phyloP scores from a whole-genome alignment of 1,140 invertebrate species.

The Augochlora pura region DNA sequence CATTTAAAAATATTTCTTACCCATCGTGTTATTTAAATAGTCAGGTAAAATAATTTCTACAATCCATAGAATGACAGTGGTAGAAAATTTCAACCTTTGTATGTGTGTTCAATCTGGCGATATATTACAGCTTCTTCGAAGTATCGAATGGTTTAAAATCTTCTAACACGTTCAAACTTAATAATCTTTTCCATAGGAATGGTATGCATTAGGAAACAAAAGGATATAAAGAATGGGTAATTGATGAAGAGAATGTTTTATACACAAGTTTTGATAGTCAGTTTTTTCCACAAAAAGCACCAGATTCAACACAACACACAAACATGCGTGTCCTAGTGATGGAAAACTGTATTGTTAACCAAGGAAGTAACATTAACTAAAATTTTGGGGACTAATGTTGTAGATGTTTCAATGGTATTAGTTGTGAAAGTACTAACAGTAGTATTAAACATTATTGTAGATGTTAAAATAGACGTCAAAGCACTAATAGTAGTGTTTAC shows the following conservation, averaged over 20 bases:
- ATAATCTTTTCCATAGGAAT: not conserved
- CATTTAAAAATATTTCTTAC: not conserved
- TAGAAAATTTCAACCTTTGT: slow-evolving; percentile 18
- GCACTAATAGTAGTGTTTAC: slow-evolving; percentile 61
- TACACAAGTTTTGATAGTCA: not conserved
- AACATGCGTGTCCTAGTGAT: slow-evolving; percentile 62
- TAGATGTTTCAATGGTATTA: slow-evolving; percentile 51
- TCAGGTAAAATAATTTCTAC: not conserved
- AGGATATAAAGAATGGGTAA: not conserved
- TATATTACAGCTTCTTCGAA: not conserved
- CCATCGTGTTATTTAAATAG: not conserved
- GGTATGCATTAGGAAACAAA: not conserved
- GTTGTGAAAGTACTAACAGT: slow-evolving; percentile 51
- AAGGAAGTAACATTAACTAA: slow-evolving; percentile 68
- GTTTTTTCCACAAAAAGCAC: slow-evolving; percentile 19
- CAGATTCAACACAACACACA: slow-evolving; percentile 56
- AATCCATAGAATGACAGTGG: slow-evolving; percentile 16
- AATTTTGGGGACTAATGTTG: slow-evolving; percentile 68
- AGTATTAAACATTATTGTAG: slow-evolving; percentile 60
- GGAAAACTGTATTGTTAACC: slow-evolving; percentile 68
- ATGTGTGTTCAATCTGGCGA: slow-evolving; percentile 48
- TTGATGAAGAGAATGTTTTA: not conserved
- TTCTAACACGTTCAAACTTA: not conserved
- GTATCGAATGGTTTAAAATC: not conserved
- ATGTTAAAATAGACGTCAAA: slow-evolving; percentile 56